phyloP scores from a whole-genome alignment of 2,113 vertebrate species.

The Petrocephalus microphthalmus region DNA sequence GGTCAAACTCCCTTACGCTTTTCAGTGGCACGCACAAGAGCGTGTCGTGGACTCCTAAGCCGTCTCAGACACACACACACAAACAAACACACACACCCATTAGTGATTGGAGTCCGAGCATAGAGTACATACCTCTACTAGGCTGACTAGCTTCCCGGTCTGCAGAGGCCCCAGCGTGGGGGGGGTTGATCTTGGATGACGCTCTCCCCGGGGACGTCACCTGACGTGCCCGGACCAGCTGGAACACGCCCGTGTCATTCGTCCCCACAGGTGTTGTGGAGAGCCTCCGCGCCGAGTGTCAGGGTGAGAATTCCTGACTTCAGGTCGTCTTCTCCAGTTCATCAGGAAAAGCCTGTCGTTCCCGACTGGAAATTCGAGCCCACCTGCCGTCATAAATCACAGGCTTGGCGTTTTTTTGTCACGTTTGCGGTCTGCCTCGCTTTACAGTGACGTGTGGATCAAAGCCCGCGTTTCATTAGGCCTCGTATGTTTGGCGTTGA shows the following conservation, averaged over 20 bases:
- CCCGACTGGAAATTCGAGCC: neutral
- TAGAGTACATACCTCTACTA: conserved; percentile 49
- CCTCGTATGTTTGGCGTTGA: neutral
- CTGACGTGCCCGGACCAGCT: conserved; percentile 14
- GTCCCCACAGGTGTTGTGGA: conserved; percentile 26
- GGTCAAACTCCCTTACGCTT: neutral
- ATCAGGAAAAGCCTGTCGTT: neutral
- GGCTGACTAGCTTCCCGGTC: conserved; percentile 35
- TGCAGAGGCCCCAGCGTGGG: conserved; percentile 29
- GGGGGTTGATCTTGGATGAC: neutral
- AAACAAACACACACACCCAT: neutral
- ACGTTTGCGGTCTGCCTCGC: neutral
- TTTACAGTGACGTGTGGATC: neutral
- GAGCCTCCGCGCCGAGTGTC: neutral
- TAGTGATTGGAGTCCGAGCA: conserved; percentile 37
- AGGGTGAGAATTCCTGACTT: neutral
- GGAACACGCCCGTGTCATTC: conserved; percentile 24
- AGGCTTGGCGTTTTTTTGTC: neutral
- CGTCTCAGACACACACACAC: neutral
- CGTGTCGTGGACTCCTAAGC: neutral
- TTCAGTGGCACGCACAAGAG: neutral
- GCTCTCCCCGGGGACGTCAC: conserved; percentile 24
- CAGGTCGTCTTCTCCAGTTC: neutral
- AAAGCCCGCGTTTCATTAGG: neutral
- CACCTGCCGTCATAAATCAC: neutral